These are phyloP conservation scores for Charadrius vociferus DNA, from an alignment of 2,113 vertebrate species.

Conservation along the genomic window DNA sequence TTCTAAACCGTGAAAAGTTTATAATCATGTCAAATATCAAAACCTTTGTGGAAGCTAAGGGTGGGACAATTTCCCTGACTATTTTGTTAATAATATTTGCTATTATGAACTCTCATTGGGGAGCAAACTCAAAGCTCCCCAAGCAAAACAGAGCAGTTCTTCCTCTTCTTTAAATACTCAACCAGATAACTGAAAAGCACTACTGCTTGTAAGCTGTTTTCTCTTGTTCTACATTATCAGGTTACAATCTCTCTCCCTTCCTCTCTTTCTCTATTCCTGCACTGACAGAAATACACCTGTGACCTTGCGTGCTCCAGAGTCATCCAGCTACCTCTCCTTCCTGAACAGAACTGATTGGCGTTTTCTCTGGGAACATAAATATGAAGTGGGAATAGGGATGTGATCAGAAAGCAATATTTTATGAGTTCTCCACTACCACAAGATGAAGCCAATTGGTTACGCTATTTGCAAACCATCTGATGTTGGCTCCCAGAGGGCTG, in stretches of 20 bases:
- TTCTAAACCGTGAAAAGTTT: not conserved
- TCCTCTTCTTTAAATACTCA: not conserved
- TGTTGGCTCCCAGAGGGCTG: not conserved
- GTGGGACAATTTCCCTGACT: not conserved
- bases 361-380: not conserved
- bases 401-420: not conserved
- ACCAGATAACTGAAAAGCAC: not conserved
- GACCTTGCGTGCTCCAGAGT: not conserved
- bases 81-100: not conserved
- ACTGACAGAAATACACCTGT: not conserved
- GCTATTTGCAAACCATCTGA: not conserved
- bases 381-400: not conserved
- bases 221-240: not conserved
- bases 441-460: not conserved
- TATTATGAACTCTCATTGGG: not conserved
- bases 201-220: not conserved
- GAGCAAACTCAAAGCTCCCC: not conserved
- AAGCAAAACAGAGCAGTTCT: not conserved
- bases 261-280: not conserved
- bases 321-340: not conserved
- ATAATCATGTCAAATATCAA: not conserved
- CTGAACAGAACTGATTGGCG: not conserved
- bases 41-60: not conserved
- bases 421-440: not conserved
- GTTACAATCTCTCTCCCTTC: not conserved